phyloP scores from a whole-genome alignment of 2,888 invertebrate species.

The Erynnis tages region DNA sequence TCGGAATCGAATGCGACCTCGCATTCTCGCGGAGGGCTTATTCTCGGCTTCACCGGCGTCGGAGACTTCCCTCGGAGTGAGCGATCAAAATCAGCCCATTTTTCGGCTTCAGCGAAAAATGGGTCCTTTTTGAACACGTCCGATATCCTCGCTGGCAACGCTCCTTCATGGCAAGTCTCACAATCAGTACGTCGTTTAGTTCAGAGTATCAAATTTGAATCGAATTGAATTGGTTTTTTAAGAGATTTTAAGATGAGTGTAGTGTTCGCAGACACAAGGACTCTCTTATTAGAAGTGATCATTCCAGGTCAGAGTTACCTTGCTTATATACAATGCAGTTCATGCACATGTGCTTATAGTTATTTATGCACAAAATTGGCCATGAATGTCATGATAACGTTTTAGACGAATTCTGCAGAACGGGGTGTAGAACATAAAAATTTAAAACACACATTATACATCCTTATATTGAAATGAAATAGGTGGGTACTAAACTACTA shows the following conservation, averaged over 20 bases:
- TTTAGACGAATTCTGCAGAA: slow-evolving; percentile 14
- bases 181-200: slow-evolving; percentile 54
- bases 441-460: slow-evolving; percentile 14
- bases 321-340: slow-evolving; percentile 74
- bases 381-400: slow-evolving; percentile 28
- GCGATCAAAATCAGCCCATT: slow-evolving; percentile 80
- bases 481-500: slow-evolving; percentile 73
- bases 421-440: slow-evolving; percentile 17
- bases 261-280: slow-evolving; percentile 56
- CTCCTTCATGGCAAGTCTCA: slow-evolving; percentile 77
- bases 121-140: slow-evolving; percentile 75
- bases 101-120: slow-evolving; percentile 78
- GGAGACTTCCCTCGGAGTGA: slow-evolving; percentile 83
- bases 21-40: slow-evolving; percentile 85
- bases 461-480: slow-evolving; percentile 15
- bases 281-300: slow-evolving; percentile 40
- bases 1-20: slow-evolving; percentile 88
- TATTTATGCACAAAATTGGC: slow-evolving; percentile 39
- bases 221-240: slow-evolving; percentile 10
- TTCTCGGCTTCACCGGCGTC: slow-evolving; percentile 87
- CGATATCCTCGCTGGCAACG: slow-evolving; percentile 69
- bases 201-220: slow-evolving; percentile 26
- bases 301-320: slow-evolving; percentile 54
- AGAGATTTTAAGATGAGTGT: slow-evolving; percentile 54
- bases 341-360: slow-evolving; percentile 58